Evolutionary conservation across 1,140 invertebrate genomes (phyloP).

Genomic region (Druon quercuslanigerum): DNA sequence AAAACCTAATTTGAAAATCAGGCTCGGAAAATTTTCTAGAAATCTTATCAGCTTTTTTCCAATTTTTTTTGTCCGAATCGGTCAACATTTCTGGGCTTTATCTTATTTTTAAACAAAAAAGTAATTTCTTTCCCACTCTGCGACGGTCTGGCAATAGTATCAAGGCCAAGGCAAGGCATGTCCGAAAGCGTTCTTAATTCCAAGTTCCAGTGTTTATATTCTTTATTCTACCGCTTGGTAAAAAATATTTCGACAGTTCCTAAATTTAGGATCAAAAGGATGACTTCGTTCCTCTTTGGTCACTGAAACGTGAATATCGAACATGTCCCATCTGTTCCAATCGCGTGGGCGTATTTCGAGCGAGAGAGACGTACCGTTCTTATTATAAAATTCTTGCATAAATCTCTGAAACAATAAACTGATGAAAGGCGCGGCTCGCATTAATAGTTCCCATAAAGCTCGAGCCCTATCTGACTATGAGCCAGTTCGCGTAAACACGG

Average conservation of each 20-base stretch:
- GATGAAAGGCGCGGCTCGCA: constrained; percentile 36
- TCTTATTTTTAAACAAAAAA: no score
- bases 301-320: constrained; percentile 17
- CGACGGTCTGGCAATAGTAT: no score
- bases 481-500: constrained; percentile 39
- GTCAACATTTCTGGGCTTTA: no score
- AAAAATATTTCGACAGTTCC: background rate
- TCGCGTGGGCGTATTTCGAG: constrained; percentile 37
- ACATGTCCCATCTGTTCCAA: constrained; percentile 36
- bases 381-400: constrained; percentile 48
- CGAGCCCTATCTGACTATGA: constrained; percentile 25
- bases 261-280: background rate
- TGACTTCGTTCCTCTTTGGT: constrained; percentile 28
- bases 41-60: no score
- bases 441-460: constrained; percentile 46
- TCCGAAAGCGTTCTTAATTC: no score
- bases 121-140: no score
- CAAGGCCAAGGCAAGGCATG: no score
- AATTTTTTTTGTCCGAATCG: no score
- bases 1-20: no score
- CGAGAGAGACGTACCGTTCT: constrained; percentile 18
- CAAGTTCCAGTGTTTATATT: no score
- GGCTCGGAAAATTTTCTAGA: no score
- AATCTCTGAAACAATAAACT: constrained; percentile 54
- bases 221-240: background rate